These are phyloP conservation scores for Drosophila subpulchrella DNA, from an alignment of 1,140 invertebrate genomes.

Conservation along the genomic window DNA sequence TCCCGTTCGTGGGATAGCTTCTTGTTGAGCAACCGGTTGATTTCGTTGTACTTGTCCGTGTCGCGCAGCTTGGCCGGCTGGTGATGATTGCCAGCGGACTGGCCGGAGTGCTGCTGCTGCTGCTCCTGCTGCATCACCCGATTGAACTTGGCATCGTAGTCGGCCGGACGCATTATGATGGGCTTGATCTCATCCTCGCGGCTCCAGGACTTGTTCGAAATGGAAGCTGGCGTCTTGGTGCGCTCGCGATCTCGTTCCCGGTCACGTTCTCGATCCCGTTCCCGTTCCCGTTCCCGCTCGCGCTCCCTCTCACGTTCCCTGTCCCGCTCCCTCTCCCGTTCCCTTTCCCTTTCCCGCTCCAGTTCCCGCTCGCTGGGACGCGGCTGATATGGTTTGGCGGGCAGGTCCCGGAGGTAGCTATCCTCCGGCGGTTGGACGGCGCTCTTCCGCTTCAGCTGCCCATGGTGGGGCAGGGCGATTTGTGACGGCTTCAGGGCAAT, in stretches of 20 bases:
- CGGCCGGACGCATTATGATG: conserved; percentile 75
- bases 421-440: conserved; percentile 81
- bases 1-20: conserved; percentile 58
- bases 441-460: conserved; percentile 72
- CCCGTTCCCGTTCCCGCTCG: conserved; percentile 23
- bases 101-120: conserved; percentile 30
- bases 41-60: conserved; percentile 77
- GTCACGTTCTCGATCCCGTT: conserved; percentile 15
- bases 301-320: conserved; percentile 47
- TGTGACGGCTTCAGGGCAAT: conserved; percentile 80
- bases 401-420: conserved; percentile 76
- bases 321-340: conserved; percentile 28
- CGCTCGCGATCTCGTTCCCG: conserved; percentile 49
- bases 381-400: conserved; percentile 77
- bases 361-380: conserved; percentile 52
- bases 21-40: conserved; percentile 76
- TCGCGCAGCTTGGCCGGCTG: conserved; percentile 59
- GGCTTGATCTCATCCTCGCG: conserved; percentile 81
- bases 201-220: conserved; percentile 62
- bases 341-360: conserved; percentile 28
- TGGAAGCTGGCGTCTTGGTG: conserved; percentile 60
- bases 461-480: conserved; percentile 67
- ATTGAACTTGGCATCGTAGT: conserved; percentile 83
- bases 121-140: conserved; percentile 74
- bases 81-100: neutral